A percentile compares a stretch with the other conserved stretches of the same genome.
phyloP scores from a whole-genome alignment of 2,888 invertebrate genomes.

The Drosophila subsilvestris region DNA sequence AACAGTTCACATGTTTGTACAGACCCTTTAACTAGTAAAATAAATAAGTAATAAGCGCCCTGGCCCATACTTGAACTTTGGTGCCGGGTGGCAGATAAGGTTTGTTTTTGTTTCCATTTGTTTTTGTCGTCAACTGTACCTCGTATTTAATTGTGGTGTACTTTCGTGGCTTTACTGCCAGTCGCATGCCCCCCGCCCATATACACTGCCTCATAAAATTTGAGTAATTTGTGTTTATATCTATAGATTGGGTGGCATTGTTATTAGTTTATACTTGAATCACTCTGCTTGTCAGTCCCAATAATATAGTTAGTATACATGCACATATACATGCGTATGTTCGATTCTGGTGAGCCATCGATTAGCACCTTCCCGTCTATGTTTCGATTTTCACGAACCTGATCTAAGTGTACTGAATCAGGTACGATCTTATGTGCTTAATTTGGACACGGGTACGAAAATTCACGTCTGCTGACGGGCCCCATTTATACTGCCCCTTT shows the following conservation, averaged over 20 bases:
- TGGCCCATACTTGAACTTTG: constrained; percentile 44
- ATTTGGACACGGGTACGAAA: constrained; percentile 27
- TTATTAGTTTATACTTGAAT: constrained; percentile 11
- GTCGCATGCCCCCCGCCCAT: not conserved
- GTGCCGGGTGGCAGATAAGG: constrained; percentile 36
- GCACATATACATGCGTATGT: not conserved
- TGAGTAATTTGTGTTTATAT: constrained; percentile 41
- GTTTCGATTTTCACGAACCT: constrained; percentile 5
- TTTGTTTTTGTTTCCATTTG: constrained; percentile 14
- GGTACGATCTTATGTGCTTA: constrained; percentile 4
- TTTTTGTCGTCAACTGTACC: constrained; percentile 46
- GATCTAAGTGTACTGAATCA: constrained; percentile 9
- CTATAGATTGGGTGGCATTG: constrained; percentile 25
- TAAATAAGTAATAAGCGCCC: constrained; percentile 30
- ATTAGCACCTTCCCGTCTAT: constrained; percentile 31
- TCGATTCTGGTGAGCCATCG: constrained; percentile 32
- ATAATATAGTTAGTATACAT: constrained; percentile 16
- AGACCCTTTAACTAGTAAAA: constrained; percentile 22
- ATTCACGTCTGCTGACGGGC: constrained; percentile 28
- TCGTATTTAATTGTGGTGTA: constrained; percentile 35
- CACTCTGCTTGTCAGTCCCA: constrained; percentile 1
- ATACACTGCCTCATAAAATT: constrained; percentile 34
- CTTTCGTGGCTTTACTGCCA: constrained; percentile 12
- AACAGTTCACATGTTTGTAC: constrained; percentile 22
- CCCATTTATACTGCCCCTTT: not conserved